Percentiles rank a stretch among this genome's conserved stretches.
Evolutionary conservation across 2,888 invertebrate species (phyloP).

Genomic region (Platyscelio sp.): DNA sequence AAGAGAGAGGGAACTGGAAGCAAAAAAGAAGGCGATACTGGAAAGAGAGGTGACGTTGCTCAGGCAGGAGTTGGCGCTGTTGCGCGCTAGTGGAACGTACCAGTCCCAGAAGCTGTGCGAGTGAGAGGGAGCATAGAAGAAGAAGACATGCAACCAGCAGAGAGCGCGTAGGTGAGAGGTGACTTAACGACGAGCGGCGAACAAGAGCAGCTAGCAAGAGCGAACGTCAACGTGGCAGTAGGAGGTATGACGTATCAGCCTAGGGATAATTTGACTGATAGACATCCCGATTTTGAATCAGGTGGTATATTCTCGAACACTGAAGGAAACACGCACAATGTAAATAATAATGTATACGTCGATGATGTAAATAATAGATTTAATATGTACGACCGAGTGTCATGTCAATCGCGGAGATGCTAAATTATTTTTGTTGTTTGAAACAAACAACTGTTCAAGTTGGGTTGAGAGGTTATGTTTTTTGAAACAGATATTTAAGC

Average conservation of each 20-base stretch:
- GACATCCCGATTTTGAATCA: no score
- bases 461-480: background rate
- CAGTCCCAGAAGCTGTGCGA: background rate
- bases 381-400: no score
- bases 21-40: background rate
- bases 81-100: background rate
- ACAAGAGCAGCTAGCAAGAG: background rate
- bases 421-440: no score
- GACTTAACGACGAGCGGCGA: background rate
- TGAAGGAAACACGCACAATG: background rate
- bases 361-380: no score
- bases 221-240: background rate
- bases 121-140: background rate
- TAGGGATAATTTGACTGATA: no score
- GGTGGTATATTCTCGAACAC: background rate
- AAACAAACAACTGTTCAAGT: no score
- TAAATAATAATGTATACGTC: background rate
- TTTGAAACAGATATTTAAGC: background rate
- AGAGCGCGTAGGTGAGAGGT: background rate
- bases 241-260: background rate
- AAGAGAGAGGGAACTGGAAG: background rate
- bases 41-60: conserved; percentile 4
- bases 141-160: background rate
- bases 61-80: background rate
- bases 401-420: no score